Base-by-base conservation (phyloP, 2,888 invertebrate genomes). In the Oasisia sp. region DNA sequence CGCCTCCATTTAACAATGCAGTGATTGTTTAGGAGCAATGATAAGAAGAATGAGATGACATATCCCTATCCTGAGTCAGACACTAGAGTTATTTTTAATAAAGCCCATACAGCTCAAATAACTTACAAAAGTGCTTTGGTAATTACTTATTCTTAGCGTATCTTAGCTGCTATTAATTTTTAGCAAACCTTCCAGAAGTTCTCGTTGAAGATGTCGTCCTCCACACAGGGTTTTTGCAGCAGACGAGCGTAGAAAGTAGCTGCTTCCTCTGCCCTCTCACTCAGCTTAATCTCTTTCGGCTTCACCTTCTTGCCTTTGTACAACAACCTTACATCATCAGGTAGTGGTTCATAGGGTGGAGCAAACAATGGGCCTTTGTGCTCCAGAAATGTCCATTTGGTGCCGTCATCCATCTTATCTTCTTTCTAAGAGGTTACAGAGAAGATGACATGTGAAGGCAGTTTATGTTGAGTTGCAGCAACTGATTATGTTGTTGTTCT, bases 301-400 rank as follows among this genome's bases (percentile, higher is more conserved):
- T 97, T 97, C 97, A 99, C 97, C 93, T 92, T 93, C 92, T 96
- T 95, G 94, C 99, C 99, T 96, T 99, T 98, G 96, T 99, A 99
- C 94, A 97, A 98, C 96, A 99, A 99, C 95, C 98, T 98, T 0
- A 99, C 98, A 96, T 97, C 97, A 50, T 97, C 97, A 0, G 99
- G 99, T 91, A 99, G 96, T 7, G 98, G 98, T 94, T 99, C 99
- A 96, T 99, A 99, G 0, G 97, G 97, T 0, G 99, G 99, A 0
- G 99, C 99, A 97, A 99, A 99, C 9, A 99, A 97, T 0, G 99
- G 99, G 38, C 99, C 99, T 97, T 98, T 99, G 96, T 99, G 99
- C 96, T 99, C 98, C 95, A 99, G 97, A 95, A 97, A 98, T 93
- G 97, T 97, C 99, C 99, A 99, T 96, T 99, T 99, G 11, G 98